Conservation (phyloP, 2,113 vertebrate genomes). For the Python bivittatus region DNA sequence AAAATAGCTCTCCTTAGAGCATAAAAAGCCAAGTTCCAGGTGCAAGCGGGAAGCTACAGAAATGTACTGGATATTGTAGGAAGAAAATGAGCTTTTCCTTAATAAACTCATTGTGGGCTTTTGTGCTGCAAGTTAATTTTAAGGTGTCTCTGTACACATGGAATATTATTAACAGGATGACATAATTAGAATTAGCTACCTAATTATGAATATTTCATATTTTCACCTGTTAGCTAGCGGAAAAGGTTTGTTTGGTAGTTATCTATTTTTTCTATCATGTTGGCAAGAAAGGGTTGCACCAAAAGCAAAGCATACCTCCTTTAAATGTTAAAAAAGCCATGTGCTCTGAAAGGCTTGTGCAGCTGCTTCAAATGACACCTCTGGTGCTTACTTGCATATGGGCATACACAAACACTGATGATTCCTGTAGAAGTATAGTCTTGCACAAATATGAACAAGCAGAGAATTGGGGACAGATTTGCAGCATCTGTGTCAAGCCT, state of each 20-base stretch:
- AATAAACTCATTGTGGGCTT: conserved; percentile 63
- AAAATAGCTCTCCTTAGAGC: conserved; percentile 72
- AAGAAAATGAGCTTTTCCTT: conserved; percentile 52
- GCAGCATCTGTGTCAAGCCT: neutral
- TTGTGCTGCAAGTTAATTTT: conserved; percentile 66
- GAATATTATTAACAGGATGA: conserved; percentile 42
- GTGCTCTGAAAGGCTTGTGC: no score
- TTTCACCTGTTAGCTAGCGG: no score
- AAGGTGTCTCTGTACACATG: conserved; percentile 61
- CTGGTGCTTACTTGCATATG: neutral
- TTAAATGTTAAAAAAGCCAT: no score
- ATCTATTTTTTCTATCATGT: neutral
- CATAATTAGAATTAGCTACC: no score
- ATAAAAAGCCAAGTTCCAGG: conserved; percentile 73
- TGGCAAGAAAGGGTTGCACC: neutral
- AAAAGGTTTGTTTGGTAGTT: neutral
- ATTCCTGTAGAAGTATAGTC: neutral
- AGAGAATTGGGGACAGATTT: neutral
- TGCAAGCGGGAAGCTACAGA: conserved; percentile 55
- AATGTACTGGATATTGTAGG: conserved; percentile 45
- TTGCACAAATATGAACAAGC: neutral
- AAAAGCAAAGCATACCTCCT: neutral
- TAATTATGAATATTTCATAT: no score
- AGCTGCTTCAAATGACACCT: neutral
- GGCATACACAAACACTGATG: neutral